phyloP scores from a whole-genome alignment of 2,888 invertebrate genomes.

The Diaprepes abbreviatus region DNA sequence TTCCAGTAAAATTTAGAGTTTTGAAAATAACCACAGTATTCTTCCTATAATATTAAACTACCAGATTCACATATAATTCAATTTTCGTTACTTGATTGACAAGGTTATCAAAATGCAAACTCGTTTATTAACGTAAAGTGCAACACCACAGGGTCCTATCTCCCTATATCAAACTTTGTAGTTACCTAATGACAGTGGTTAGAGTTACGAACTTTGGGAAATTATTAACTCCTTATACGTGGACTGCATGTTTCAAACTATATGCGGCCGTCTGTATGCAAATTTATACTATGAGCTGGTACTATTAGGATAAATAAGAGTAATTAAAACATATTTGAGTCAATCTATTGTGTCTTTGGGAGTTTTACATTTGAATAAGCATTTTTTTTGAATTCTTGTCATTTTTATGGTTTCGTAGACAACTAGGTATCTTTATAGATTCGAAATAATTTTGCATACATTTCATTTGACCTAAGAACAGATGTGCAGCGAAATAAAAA shows the following conservation, averaged over 20 bases:
- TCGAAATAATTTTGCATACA: too few species aligned
- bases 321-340: neutral
- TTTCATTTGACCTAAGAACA: too few species aligned
- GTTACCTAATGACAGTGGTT: constrained; percentile 2
- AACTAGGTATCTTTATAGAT: too few species aligned
- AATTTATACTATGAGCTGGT: neutral
- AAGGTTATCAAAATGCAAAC: neutral
- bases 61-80: too few species aligned
- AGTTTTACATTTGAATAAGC: too few species aligned
- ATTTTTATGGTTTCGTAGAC: too few species aligned
- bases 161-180: neutral
- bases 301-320: neutral
- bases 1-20: too few species aligned
- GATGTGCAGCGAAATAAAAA: too few species aligned
- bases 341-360: too few species aligned
- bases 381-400: too few species aligned
- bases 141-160: neutral
- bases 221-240: constrained; percentile 2
- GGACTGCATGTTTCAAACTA: constrained; percentile 1
- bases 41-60: too few species aligned
- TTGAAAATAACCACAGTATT: too few species aligned
- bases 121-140: neutral
- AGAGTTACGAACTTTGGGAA: neutral
- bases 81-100: neutral
- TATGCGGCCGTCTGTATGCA: constrained; percentile 6